Evolutionary conservation across 37 sponge, comb jelly and placozoan genomes (phyloP).

Genomic region (Cladorhizidae sp.): DNA sequence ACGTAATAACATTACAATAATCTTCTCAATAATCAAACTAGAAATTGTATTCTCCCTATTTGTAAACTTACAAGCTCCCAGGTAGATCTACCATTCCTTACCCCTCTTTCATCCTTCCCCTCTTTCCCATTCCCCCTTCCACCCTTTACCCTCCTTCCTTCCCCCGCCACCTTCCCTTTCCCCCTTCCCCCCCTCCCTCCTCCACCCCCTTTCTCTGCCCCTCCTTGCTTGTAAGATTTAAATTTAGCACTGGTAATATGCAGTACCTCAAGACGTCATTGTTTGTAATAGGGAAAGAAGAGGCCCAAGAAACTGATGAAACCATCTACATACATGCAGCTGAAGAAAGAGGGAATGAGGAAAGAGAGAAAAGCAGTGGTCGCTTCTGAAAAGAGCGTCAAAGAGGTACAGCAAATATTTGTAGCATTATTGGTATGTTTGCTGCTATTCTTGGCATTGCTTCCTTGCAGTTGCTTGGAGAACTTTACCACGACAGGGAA

Average conservation of each 20-base stretch:
- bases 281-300: conserved; percentile 64
- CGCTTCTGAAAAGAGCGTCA: conserved; percentile 83
- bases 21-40: no score
- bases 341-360: conserved; percentile 26
- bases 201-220: no score
- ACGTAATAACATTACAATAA: no score
- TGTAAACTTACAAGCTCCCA: no score
- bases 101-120: no score
- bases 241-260: neutral
- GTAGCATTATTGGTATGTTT: conserved; percentile 9
- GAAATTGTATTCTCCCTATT: no score
- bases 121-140: no score
- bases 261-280: neutral
- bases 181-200: no score
- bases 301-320: conserved; percentile 69
- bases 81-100: no score
- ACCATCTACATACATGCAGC: conserved; percentile 23
- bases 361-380: conserved; percentile 58
- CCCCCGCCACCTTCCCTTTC: no score
- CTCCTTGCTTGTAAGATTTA: no score
- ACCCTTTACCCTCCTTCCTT: no score
- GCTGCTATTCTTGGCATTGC: neutral
- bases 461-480: conserved; percentile 83
- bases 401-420: conserved; percentile 56
- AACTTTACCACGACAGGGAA: conserved; percentile 89